Percentiles rank a stretch among this genome's conserved stretches.
These are phyloP conservation scores for Ciconia maguari DNA, from an alignment of 2,113 vertebrate species.

Conservation along the genomic window DNA sequence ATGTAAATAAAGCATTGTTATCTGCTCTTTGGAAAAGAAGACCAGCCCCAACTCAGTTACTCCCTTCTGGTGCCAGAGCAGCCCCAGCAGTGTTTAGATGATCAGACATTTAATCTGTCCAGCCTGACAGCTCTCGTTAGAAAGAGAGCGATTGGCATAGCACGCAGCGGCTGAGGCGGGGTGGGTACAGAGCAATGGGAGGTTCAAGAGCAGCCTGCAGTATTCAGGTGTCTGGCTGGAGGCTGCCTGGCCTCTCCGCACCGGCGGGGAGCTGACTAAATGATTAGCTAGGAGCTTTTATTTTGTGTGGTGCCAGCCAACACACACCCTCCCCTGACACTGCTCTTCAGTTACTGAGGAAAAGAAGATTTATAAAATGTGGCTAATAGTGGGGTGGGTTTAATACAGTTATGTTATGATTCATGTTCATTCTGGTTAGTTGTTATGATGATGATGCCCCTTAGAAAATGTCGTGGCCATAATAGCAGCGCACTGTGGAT, in stretches of 20 bases:
- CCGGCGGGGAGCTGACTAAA: neutral
- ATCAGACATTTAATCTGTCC: neutral
- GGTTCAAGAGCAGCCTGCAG: neutral
- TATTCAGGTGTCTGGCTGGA: neutral
- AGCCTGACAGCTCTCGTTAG: neutral
- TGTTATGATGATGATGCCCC: neutral
- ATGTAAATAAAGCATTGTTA: neutral
- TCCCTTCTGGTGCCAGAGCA: neutral
- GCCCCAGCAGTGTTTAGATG: neutral
- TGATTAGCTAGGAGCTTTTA: neutral
- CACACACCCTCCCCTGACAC: neutral
- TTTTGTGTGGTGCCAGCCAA: neutral
- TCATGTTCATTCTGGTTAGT: neutral
- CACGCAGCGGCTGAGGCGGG: rapidly evolving
- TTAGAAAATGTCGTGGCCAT: neutral
- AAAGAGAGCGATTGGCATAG: neutral
- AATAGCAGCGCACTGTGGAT: neutral
- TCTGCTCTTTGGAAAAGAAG: neutral
- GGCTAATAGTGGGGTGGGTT: neutral
- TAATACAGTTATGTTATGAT: neutral
- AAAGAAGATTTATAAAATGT: neutral
- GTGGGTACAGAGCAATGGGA: neutral
- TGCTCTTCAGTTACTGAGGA: neutral
- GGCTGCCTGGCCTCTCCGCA: neutral
- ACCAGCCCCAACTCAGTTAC: neutral